Conservation (phyloP, 2,888 invertebrate species). For the Nephrotoma guestfalica region DNA sequence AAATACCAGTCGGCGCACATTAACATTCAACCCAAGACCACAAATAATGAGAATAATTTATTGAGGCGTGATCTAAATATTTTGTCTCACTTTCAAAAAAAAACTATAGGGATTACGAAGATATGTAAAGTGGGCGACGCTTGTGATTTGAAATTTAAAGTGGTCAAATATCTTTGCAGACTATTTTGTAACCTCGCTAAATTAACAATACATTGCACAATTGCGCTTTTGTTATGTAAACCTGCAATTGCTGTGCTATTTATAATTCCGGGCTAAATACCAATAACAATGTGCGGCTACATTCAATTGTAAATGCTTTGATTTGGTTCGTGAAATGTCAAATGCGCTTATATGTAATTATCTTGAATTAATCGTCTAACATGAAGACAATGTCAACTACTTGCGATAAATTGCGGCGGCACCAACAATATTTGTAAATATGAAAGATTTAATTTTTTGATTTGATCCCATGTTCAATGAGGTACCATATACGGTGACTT, state of each 20-base stretch:
- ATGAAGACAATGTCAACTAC: background rate
- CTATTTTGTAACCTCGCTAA: background rate
- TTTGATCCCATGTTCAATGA: background rate
- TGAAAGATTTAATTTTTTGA: background rate
- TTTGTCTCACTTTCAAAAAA: background rate
- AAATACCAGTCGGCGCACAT: background rate
- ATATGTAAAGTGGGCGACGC: background rate
- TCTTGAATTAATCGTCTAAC: background rate
- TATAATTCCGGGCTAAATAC: background rate
- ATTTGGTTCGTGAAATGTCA: background rate
- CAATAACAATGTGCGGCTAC: background rate
- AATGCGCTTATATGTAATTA: background rate
- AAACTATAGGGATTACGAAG: background rate
- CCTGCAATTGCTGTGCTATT: background rate
- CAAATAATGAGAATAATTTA: background rate
- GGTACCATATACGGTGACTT: background rate
- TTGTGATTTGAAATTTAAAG: background rate
- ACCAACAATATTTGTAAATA: background rate
- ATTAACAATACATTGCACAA: background rate
- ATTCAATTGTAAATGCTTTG: background rate
- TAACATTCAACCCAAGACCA: background rate
- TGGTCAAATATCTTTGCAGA: background rate
- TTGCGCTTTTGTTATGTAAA: background rate
- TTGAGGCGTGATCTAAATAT: background rate
- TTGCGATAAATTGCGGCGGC: background rate